Conservation (phyloP, 2,113 vertebrate genomes). For the Tringa solitaria region DNA sequence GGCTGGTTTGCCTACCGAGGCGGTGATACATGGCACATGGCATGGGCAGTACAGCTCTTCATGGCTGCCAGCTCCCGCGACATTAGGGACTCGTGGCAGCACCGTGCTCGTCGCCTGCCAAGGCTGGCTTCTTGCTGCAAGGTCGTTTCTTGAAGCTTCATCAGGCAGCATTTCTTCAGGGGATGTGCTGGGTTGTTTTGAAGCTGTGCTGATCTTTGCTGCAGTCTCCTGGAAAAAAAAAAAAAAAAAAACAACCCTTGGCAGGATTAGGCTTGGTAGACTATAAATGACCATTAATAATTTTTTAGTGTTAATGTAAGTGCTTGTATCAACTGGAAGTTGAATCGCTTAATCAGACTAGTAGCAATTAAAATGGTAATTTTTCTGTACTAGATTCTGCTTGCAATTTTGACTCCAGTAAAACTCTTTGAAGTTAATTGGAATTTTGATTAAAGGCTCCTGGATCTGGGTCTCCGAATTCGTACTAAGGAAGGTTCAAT, state of each 20-base stretch:
- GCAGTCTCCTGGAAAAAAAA: background rate
- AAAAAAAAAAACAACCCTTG: background rate
- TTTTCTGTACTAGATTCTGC: conserved; percentile 7
- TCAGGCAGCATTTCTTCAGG: background rate
- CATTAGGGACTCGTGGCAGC: background rate
- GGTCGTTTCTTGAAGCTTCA: background rate
- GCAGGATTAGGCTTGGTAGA: conserved; percentile 14
- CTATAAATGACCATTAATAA: conserved; percentile 35
- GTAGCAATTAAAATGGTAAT: conserved; percentile 64
- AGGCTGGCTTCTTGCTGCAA: background rate
- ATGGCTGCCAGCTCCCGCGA: background rate
- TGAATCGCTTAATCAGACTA: conserved; percentile 3
- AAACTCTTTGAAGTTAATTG: conserved; percentile 63
- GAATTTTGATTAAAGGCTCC: conserved; percentile 59
- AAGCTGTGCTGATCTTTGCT: background rate
- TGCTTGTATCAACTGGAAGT: conserved; percentile 31
- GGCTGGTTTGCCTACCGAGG: background rate
- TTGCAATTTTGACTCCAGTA: conserved; percentile 26
- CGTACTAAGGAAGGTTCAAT: conserved; percentile 47
- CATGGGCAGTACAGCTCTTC: background rate
- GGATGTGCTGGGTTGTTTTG: background rate
- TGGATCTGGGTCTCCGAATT: conserved; percentile 40
- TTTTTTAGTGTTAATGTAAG: conserved; percentile 25
- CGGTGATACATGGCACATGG: fast-evolving
- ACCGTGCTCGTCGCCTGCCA: background rate